Conservation (phyloP, 2,888 invertebrate genomes). For the Heliconius erato region DNA sequence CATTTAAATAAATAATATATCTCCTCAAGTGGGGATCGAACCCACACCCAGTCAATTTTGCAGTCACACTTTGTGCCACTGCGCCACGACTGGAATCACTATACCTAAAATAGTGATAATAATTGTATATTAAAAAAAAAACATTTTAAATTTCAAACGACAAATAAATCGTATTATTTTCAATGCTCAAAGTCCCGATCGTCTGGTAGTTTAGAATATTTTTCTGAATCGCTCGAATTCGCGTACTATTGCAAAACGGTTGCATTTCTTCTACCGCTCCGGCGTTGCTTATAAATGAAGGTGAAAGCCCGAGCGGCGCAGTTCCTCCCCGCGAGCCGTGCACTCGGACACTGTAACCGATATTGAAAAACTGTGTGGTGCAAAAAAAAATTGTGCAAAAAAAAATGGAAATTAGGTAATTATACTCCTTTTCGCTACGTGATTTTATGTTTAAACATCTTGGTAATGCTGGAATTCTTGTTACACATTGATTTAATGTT, state of each 20-base stretch:
- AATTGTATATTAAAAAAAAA: background rate
- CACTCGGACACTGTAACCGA: conserved; percentile 54
- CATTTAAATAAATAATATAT: too few species aligned
- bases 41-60: too few species aligned
- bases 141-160: background rate
- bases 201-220: conserved; percentile 34
- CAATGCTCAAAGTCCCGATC: background rate
- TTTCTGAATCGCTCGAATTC: conserved; percentile 70
- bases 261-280: conserved; percentile 74
- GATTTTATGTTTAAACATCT: conserved; percentile 24
- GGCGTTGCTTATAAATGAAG: conserved; percentile 78
- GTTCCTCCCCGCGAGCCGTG: conserved; percentile 42
- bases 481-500: conserved; percentile 34
- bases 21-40: too few species aligned
- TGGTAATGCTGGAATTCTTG: conserved; percentile 33
- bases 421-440: conserved; percentile 53
- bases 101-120: background rate
- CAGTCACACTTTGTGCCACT: too few species aligned
- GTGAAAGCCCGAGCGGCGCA: conserved; percentile 79
- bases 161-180: background rate
- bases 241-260: conserved; percentile 75
- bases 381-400: conserved; percentile 56
- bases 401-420: conserved; percentile 74
- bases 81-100: too few species aligned
- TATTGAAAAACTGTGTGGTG: conserved; percentile 56